Evolutionary conservation across 2,888 invertebrate species (phyloP), one percentile per base, ranked within the genome.

Genomic region (Adela reaumurella): DNA sequence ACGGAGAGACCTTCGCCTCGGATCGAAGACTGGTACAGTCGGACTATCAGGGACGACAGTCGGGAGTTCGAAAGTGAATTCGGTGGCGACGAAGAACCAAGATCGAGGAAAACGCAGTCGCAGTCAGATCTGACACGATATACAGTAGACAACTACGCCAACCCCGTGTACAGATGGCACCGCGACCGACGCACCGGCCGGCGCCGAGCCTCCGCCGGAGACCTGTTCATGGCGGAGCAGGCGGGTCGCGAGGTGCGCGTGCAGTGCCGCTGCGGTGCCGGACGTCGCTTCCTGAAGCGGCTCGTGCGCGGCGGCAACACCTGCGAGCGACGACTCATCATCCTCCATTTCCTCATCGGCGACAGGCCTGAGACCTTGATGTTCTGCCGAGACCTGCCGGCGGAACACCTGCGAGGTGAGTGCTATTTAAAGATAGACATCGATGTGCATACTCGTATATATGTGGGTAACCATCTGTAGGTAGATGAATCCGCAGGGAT

Each of bases 201-300:
- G 8, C 29, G 46, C 35, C 46, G 46, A 2, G 5, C 35, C 35
- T 46, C 46, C 11, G 46, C 20, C 5, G 46, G 29, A 8, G 46
- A 46, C 17, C 17, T 35, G 35, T 17, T 46, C 35, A 17, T 46
- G 35, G 46, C 46, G 29, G 46, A 46, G 35, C 20, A 46, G 19
- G 46, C 17, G 19, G 17, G 20, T 8, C 4, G 8, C 20, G 24
- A 35, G 14, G 35, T 35, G 35, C 35, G 35, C 14, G 35, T 35
- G 35, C 35, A n/a, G 17, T 46, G 46, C 24, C 24, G 20, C 46
- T 46, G 19, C 19, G 19, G 46, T 24, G 24, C 20, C 20, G 24
- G 46, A 19, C 18, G 19, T 18, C 43, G 43, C 18, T 43, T 19
- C 43, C 17, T 43, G 8, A 43, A 43, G 19, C 17, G 43, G 19